These are phyloP conservation scores for Fundulus diaphanus DNA, from an alignment of 2,797 vertebrate genomes.

Conservation along the genomic window DNA sequence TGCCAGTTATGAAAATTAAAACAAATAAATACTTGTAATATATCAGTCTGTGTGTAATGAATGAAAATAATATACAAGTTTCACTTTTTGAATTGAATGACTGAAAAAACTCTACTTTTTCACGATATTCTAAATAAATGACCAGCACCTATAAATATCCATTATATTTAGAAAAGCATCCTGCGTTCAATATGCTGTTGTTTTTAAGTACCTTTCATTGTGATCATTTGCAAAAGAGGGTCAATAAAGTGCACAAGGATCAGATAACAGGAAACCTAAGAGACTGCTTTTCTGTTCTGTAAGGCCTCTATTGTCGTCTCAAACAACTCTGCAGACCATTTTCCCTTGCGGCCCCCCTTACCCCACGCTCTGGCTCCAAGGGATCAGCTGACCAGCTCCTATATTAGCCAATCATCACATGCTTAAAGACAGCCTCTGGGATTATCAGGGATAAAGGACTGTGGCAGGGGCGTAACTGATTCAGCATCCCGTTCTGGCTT, in stretches of 20 bases:
- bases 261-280: background rate
- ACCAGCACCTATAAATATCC: background rate
- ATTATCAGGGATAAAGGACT: constrained; percentile 71
- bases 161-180: background rate
- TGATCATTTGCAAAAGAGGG: background rate
- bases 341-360: constrained; percentile 20
- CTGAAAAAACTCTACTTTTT: no score
- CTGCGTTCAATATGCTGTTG: background rate
- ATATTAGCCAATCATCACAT: constrained; percentile 74
- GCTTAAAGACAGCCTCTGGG: constrained; percentile 64
- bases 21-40: no score
- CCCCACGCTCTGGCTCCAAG: constrained; percentile 13
- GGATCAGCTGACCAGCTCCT: constrained; percentile 60
- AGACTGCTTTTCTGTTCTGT: background rate
- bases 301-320: background rate
- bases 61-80: no score
- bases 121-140: no score
- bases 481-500: constrained; percentile 42
- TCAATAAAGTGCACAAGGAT: background rate
- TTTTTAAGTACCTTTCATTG: background rate
- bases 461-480: constrained; percentile 54
- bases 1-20: no score
- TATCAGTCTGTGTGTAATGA: no score
- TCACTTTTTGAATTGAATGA: no score
- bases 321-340: background rate